Conservation (phyloP, 2,888 invertebrate genomes). For the Phymatocera aterrima region DNA sequence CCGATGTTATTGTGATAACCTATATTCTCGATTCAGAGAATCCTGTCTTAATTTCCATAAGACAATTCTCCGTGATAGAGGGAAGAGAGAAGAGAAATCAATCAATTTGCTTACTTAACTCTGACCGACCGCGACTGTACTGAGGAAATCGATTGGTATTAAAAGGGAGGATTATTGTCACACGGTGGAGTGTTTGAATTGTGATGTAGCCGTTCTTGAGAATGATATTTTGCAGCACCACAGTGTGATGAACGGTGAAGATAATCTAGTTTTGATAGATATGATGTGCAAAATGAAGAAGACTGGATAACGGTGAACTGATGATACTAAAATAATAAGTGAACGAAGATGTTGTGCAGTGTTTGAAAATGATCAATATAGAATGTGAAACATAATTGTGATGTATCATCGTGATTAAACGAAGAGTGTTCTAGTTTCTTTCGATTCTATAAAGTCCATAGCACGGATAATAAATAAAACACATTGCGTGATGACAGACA, state of each 20-base stretch:
- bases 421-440: background rate
- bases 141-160: too few species aligned
- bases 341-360: constrained; percentile 12
- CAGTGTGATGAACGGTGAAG: background rate
- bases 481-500: constrained; percentile 37
- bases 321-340: background rate
- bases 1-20: background rate
- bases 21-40: background rate
- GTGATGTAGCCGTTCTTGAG: background rate
- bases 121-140: background rate
- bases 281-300: constrained; percentile 39
- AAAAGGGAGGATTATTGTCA: too few species aligned
- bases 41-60: background rate
- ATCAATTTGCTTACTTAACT: background rate
- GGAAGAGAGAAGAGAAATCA: background rate
- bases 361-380: background rate
- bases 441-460: background rate
- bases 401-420: background rate
- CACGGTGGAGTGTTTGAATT: background rate
- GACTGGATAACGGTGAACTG: constrained; percentile 2
- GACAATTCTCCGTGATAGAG: background rate
- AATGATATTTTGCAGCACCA: background rate
- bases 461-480: background rate
- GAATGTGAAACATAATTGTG: constrained; percentile 5
- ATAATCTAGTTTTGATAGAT: background rate